Evolutionary conservation across 2,888 invertebrate genomes (phyloP), one percentile per base, ranked within the genome.

Genomic region (Ophonus ardosiacus): DNA sequence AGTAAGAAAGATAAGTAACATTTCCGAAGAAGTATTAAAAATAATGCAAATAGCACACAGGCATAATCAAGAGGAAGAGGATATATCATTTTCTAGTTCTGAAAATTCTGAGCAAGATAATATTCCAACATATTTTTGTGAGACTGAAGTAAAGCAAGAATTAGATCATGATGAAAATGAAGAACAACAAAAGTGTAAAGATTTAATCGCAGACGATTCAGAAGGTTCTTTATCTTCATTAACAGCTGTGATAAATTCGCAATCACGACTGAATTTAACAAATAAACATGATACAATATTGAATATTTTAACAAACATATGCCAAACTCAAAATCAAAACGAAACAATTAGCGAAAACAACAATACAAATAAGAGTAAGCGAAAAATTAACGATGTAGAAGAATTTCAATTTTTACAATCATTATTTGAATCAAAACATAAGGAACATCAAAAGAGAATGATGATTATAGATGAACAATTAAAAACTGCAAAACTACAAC

Each of bases 21-120:
- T 91, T 76, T 91, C 91, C n/a, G 91, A 91, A 84, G 91, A 91
- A 88, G 91, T 91, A 7, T 91, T 91, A 91, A 91, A 91, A 24
- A 91, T 91, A 84, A 91, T 91, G 91, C 91, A 91, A 86, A 91
- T 91, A 86, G 91, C 91, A 0, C 91, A 91, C 86, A 91, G 90
- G 85, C 90, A 61, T 21, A 85, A 80, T 38, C 65, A 85, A n/a
- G 79, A 79, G 56, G 85, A 85, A 71, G 80, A 56, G 13, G 79
- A 85, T 51, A 63, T 43, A 24, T 76, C 76, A 13, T 63, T 78
- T 24, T 59, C 63, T 18, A 84, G 84, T 56, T 84, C 78, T 10
- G 84, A 84, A 63, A 81, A 71, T 56, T 68, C 81, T 2, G 81
- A 81, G 15, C 81, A 81, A 71, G 84, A 84, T 24, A 84, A 84